A percentile compares a stretch with the other conserved stretches of the same genome.
These are phyloP conservation scores for Gopherus evgoodei DNA, from an alignment of 2,113 vertebrate species.

Conservation along the genomic window DNA sequence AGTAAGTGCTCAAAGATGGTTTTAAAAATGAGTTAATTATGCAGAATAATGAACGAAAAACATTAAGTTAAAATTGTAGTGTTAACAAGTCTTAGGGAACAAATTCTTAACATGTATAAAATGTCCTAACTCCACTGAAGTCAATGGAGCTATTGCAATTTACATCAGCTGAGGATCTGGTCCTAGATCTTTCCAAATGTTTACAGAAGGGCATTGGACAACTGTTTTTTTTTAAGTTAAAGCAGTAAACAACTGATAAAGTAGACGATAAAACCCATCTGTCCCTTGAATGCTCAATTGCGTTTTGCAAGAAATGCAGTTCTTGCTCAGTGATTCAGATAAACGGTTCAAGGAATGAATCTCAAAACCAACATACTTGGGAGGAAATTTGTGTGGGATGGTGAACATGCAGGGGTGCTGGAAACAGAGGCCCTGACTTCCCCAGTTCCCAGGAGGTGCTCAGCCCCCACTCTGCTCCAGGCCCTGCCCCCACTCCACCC, in stretches of 20 bases:
- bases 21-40: constrained; percentile 19
- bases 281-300: neutral
- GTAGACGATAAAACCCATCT: neutral
- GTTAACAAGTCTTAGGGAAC: neutral
- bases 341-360: neutral
- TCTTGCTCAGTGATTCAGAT: neutral
- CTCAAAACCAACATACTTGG: neutral
- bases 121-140: neutral
- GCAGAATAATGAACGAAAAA: neutral
- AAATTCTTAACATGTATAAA: neutral
- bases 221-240: neutral
- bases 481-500: too few relatives aligned
- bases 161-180: neutral
- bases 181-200: neutral
- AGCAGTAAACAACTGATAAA: neutral
- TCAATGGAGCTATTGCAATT: neutral
- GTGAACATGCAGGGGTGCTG: neutral
- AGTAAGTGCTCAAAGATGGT: neutral
- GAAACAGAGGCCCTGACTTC: neutral
- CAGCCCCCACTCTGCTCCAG: too few relatives aligned
- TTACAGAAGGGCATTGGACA: neutral
- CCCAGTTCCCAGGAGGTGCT: too few relatives aligned
- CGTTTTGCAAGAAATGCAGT: neutral
- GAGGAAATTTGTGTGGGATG: neutral
- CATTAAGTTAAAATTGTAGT: neutral